These are phyloP conservation scores for Cryptus viduatorius DNA, from an alignment of 2,888 invertebrate species.

Conservation along the genomic window DNA sequence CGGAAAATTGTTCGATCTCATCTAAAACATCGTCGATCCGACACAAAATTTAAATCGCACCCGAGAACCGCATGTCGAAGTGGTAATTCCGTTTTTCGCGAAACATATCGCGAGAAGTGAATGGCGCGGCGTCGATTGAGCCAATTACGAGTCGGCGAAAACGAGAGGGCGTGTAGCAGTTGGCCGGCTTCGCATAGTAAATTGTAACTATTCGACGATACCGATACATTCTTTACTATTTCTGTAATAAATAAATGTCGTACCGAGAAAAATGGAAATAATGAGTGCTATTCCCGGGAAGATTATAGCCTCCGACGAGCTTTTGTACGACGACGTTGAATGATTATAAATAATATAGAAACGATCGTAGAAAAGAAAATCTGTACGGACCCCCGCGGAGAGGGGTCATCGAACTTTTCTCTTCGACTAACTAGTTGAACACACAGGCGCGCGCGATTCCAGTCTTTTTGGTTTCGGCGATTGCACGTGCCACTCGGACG, in stretches of 20 bases:
- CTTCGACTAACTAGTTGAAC: background rate
- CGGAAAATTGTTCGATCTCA: background rate
- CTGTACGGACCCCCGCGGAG: background rate
- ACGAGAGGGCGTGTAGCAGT: background rate
- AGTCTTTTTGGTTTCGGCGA: slow-evolving; percentile 36
- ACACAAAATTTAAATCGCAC: background rate
- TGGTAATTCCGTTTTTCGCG: background rate
- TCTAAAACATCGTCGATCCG: background rate
- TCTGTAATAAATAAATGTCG: slow-evolving; percentile 2
- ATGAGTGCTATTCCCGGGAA: slow-evolving; percentile 2
- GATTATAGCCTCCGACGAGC: background rate
- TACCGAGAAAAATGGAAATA: background rate
- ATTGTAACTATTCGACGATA: background rate
- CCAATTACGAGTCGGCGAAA: background rate
- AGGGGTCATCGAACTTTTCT: background rate
- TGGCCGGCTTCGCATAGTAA: background rate
- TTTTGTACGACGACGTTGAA: background rate
- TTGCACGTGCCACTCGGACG: slow-evolving; percentile 37
- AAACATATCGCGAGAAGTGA: background rate
- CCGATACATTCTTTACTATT: background rate
- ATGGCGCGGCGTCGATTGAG: background rate
- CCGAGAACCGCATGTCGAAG: background rate
- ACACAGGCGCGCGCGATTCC: background rate
- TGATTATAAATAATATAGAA: background rate
- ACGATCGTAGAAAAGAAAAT: background rate